Conservation (phyloP, 2,797 vertebrate species). For the Paratrypauchen microcephalus region DNA sequence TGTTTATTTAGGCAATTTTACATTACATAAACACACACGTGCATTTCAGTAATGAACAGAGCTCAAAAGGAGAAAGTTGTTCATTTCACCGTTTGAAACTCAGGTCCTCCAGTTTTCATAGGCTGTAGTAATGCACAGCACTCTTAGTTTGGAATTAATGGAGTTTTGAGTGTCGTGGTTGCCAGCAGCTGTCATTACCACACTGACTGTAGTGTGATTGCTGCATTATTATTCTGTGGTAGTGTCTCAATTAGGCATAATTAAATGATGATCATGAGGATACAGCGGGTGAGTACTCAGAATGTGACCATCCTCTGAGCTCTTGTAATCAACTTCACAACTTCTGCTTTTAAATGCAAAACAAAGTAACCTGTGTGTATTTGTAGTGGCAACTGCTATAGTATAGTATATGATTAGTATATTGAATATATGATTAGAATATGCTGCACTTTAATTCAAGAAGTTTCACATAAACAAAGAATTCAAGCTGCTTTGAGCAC, state of each 20-base stretch:
- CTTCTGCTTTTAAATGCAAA: background rate
- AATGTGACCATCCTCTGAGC: slow-evolving; percentile 11
- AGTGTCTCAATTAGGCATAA: slow-evolving; percentile 19
- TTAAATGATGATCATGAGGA: slow-evolving; percentile 25
- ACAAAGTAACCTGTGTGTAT: too few relatives aligned
- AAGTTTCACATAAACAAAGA: too few relatives aligned
- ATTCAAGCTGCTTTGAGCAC: too few relatives aligned
- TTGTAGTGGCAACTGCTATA: background rate
- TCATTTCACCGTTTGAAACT: too few relatives aligned
- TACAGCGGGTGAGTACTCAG: slow-evolving; percentile 13
- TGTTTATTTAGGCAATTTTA: too few relatives aligned
- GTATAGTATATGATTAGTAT: background rate
- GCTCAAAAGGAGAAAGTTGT: too few relatives aligned
- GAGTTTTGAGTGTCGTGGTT: slow-evolving; percentile 5
- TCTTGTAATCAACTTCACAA: background rate
- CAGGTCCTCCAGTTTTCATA: background rate
- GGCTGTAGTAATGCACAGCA: background rate
- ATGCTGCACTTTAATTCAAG: too few relatives aligned
- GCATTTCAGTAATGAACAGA: too few relatives aligned
- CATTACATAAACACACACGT: too few relatives aligned
- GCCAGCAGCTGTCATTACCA: slow-evolving; percentile 7
- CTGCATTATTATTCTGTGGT: slow-evolving; percentile 15
- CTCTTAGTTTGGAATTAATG: background rate
- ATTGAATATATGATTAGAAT: too few relatives aligned
- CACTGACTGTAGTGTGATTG: slow-evolving; percentile 24